Evolutionary conservation across 2,797 vertebrate species (phyloP).

Genomic region (Thripadectes ignobilis): DNA sequence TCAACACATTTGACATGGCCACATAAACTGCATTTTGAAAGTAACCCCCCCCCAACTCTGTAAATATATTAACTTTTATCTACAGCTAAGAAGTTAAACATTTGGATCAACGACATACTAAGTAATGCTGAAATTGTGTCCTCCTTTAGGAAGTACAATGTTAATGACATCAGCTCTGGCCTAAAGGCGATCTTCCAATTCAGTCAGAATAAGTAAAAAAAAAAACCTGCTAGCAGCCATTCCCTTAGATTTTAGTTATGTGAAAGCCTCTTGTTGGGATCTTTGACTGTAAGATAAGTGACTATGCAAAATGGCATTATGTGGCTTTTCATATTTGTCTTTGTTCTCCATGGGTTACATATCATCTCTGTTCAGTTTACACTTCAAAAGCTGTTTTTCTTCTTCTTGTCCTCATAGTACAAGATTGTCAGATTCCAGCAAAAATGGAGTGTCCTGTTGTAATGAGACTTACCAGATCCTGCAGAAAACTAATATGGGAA

Average conservation of each 20-base stretch:
- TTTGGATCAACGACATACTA: neutral
- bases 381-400: neutral
- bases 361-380: neutral
- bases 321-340: neutral
- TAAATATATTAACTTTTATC: neutral
- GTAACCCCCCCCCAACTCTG: neutral
- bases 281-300: neutral
- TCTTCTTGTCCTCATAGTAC: neutral
- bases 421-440: neutral
- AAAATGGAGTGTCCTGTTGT: neutral
- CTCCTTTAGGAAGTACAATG: neutral
- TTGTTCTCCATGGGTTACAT: neutral
- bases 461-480: neutral
- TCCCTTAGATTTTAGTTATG: neutral
- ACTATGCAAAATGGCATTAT: neutral
- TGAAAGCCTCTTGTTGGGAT: neutral
- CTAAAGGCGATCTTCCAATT: neutral
- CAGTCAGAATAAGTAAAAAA: neutral
- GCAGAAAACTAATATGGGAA: neutral
- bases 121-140: constrained; percentile 1
- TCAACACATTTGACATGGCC: neutral
- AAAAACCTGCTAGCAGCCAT: neutral
- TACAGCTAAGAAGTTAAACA: neutral
- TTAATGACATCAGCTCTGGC: neutral
- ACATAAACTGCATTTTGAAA: neutral